These are phyloP conservation scores for Siderastrea siderea DNA, from an alignment of 92 coral and sea anemone genomes.

Conservation along the genomic window DNA sequence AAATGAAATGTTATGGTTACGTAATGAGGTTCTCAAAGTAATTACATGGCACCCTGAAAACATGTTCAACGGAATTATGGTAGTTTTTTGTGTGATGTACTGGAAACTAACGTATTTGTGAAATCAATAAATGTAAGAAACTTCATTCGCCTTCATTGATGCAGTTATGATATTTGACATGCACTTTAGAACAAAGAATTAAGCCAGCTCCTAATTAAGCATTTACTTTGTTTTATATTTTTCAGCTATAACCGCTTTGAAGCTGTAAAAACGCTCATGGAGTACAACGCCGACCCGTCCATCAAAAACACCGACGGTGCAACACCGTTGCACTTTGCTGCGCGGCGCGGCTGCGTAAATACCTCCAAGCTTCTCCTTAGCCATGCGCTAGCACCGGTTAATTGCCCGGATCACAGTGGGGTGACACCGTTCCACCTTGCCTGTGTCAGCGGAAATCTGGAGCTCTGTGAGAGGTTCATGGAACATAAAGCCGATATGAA, in stretches of 20 bases:
- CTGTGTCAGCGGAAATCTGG: slow-evolving; percentile 43
- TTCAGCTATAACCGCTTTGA: slow-evolving; percentile 54
- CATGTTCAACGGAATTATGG: too few relatives aligned
- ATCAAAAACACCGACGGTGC: slow-evolving; percentile 58
- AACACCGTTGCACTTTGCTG: slow-evolving; percentile 68
- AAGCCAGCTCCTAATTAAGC: too few relatives aligned
- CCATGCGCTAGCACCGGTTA: slow-evolving; percentile 20
- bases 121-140: too few relatives aligned
- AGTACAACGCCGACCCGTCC: slow-evolving; percentile 60
- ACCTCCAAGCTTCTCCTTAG: slow-evolving; percentile 37
- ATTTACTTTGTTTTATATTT: not conserved
- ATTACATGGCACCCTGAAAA: too few relatives aligned
- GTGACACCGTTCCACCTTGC: slow-evolving; percentile 65
- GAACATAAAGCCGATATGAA: slow-evolving; percentile 33
- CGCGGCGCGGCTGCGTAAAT: slow-evolving; percentile 55
- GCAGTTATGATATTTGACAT: too few relatives aligned
- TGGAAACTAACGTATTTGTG: too few relatives aligned
- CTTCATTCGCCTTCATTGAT: too few relatives aligned
- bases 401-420: slow-evolving; percentile 55
- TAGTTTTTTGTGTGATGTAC: too few relatives aligned
- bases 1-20: too few relatives aligned
- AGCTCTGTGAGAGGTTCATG: slow-evolving; percentile 43
- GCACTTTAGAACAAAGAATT: too few relatives aligned
- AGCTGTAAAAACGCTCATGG: slow-evolving; percentile 49
- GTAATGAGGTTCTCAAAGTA: too few relatives aligned